A percentile compares a stretch with the other conserved stretches of the same genome.
Conservation (phyloP, 2,797 vertebrate species). For the Spea hammondii region DNA sequence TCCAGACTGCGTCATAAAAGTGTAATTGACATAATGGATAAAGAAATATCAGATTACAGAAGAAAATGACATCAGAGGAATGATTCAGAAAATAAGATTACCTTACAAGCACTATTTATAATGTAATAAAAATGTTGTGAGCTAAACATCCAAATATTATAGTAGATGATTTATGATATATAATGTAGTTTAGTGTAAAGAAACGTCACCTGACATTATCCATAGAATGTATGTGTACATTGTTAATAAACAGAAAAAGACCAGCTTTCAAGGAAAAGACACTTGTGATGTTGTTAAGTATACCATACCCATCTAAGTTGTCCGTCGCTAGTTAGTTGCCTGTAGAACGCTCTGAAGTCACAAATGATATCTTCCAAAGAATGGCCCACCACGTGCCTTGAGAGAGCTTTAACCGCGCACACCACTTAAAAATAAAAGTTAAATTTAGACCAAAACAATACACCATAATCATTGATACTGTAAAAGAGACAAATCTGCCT, state of each 20-base stretch:
- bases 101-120: neutral
- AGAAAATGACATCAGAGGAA: slow-evolving; percentile 23
- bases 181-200: neutral
- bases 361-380: slow-evolving; percentile 70
- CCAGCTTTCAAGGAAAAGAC: neutral
- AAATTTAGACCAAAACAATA: no score
- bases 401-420: slow-evolving; percentile 71
- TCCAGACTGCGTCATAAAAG: neutral
- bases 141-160: neutral
- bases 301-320: slow-evolving; percentile 76
- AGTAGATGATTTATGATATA: slow-evolving; percentile 10
- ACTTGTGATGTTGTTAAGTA: neutral
- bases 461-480: no score
- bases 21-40: neutral
- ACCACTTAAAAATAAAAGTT: slow-evolving; percentile 65
- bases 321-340: slow-evolving; percentile 72
- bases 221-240: neutral
- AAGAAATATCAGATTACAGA: neutral
- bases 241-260: no score
- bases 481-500: no score
- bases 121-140: no score
- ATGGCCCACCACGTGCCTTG: slow-evolving; percentile 69
- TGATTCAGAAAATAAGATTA: slow-evolving; percentile 35
- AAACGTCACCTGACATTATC: neutral
- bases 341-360: slow-evolving; percentile 78